Evolutionary conservation across 92 coral and sea anemone genomes (phyloP), one percentile per base, ranked within the genome.

Genomic region (Zoanthus sociatus): DNA sequence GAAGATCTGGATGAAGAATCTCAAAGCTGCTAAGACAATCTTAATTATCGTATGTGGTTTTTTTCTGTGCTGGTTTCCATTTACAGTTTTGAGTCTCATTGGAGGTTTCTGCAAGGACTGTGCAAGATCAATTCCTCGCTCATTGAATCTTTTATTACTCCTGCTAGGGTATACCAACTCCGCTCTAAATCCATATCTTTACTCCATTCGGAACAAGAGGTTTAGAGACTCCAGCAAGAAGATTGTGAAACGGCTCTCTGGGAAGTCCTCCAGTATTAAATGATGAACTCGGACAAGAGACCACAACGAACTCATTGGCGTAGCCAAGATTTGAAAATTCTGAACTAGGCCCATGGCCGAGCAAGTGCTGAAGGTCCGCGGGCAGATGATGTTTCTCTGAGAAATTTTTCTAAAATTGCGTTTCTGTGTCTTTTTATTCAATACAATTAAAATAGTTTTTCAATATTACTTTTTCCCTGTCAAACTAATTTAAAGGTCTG

Each of bases 171-270:
- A 91, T 78, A 42, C 91, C 3, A 91, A 91, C 79, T 88, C 88
- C 74, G 91, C 94, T 73, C 89, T 91, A 1, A 91, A 88, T 47
- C 94, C 94, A 11, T 91, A 77, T 66, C 87, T 91, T 21, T 91
- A 91, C 51, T 91, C 94, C 31, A 78, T 88, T 78, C 79, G 82
- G 45, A 84, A 91, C 84, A 51, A 66, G 67, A 91, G 55, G 84
- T 91, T 91, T 17, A 78, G 91, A 15, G 78, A 77, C 47, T 87
- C 82, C 6, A 88, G 93, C 46, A 69, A 37, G 66, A 50, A 75
- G 76, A 76, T 88, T 46, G 18, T 77, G 58, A 67, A 60, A 61
- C 53, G 85, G 21, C 12, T 81, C 20, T 81, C 85, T 13, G 5
- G 60, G 60, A 64, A 18, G 9, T 81, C 85, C 30, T 69, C 66